Evolutionary conservation across 2,113 vertebrate species (phyloP).

Genomic region (Oophaga pumilio): DNA sequence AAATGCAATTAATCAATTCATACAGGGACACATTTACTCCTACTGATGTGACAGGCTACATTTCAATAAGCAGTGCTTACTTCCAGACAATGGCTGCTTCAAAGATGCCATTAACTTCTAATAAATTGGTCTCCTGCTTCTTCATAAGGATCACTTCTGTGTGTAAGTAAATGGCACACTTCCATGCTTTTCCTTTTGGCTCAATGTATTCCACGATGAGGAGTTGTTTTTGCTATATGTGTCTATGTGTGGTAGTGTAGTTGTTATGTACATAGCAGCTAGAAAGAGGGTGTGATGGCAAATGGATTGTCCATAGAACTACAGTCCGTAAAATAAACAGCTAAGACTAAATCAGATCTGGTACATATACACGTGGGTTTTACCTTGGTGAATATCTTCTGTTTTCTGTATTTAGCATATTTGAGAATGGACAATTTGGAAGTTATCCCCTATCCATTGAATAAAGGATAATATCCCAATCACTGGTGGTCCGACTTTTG

Average conservation of each 20-base stretch:
- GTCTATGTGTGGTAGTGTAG: too few species aligned
- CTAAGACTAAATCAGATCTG: not conserved
- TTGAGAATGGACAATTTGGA: too few species aligned
- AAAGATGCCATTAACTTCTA: not conserved
- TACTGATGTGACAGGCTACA: not conserved
- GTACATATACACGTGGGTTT: too few species aligned
- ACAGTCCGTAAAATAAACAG: not conserved
- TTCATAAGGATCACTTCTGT: not conserved
- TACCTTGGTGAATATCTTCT: too few species aligned
- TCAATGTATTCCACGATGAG: too few species aligned
- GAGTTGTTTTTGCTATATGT: too few species aligned
- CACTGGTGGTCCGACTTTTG: too few species aligned
- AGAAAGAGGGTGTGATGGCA: not conserved
- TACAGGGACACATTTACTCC: not conserved
- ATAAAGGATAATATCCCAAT: too few species aligned
- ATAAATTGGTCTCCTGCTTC: not conserved
- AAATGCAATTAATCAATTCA: not conserved
- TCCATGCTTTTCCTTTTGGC: too few species aligned
- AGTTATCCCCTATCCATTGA: too few species aligned
- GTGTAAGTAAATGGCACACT: not conserved
- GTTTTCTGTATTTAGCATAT: too few species aligned
- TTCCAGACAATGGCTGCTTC: not conserved
- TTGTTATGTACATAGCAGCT: too few species aligned
- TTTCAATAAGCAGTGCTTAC: not conserved
- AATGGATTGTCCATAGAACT: not conserved